These are phyloP conservation scores for Batillaria attramentaria DNA, from an alignment of 1,140 invertebrate species.

Conservation along the genomic window DNA sequence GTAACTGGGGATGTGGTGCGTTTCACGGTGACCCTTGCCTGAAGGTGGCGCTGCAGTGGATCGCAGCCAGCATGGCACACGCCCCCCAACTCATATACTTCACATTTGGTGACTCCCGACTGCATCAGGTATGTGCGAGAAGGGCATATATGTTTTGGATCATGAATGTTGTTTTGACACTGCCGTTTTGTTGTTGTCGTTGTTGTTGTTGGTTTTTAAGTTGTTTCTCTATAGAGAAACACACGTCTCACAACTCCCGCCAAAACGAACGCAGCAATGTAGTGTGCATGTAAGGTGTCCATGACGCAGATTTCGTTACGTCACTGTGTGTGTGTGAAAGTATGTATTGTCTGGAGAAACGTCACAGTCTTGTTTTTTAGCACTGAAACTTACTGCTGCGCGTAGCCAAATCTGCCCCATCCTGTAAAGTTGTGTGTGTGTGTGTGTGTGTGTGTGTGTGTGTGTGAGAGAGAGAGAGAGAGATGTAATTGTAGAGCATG, in stretches of 20 bases:
- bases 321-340: no score
- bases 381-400: no score
- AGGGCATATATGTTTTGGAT: background rate
- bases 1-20: slow-evolving; percentile 98
- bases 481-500: no score
- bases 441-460: background rate
- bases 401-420: no score
- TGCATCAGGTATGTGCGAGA: slow-evolving; percentile 75
- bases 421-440: no score
- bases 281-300: no score
- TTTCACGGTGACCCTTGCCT: slow-evolving; percentile 88
- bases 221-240: background rate
- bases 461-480: slow-evolving; percentile 8
- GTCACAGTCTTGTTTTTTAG: no score
- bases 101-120: slow-evolving; percentile 84
- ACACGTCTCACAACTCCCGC: no score
- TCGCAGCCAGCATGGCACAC: slow-evolving; percentile 80
- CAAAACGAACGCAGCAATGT: no score
- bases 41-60: slow-evolving; percentile 76
- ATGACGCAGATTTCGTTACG: no score
- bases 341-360: no score
- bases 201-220: background rate
- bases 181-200: background rate
- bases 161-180: background rate
- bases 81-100: slow-evolving; percentile 84